Percentiles rank a stretch among this genome's conserved stretches.
phyloP scores from a whole-genome alignment of 2,888 invertebrate species.

The Stomorhina lunata region DNA sequence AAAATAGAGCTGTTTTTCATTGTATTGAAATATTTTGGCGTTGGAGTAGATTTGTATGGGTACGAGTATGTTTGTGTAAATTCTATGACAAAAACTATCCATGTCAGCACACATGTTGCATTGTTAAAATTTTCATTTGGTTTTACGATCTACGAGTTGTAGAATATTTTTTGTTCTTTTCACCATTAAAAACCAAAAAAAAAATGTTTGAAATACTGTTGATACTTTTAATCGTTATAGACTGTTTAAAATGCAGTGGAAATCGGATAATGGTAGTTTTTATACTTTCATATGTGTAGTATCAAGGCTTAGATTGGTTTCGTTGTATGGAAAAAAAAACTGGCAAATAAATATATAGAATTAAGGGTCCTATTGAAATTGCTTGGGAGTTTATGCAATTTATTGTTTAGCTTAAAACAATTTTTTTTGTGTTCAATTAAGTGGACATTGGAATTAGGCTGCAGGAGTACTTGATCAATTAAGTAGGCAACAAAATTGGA shows the following conservation, averaged over 20 bases:
- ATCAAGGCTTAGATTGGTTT: neutral
- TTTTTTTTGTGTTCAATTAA: too few species aligned
- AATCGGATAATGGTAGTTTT: neutral
- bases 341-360: too few species aligned
- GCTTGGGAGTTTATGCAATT: too few species aligned
- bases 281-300: neutral
- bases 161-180: neutral
- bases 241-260: slow-evolving; percentile 1
- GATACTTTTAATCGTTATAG: slow-evolving; percentile 21
- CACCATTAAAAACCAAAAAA: neutral
- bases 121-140: slow-evolving; percentile 49
- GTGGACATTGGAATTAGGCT: too few species aligned
- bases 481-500: too few species aligned
- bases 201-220: neutral
- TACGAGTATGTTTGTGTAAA: neutral
- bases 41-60: neutral
- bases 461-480: too few species aligned
- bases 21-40: neutral
- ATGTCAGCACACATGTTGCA: slow-evolving; percentile 57
- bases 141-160: slow-evolving; percentile 8
- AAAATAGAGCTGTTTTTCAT: neutral
- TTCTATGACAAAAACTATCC: slow-evolving; percentile 37
- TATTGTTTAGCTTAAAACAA: too few species aligned
- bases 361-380: too few species aligned
- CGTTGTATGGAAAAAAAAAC: neutral